A percentile compares a stretch with the other conserved stretches of the same genome.
Conservation (phyloP, 2,888 invertebrate species). For the Ferdinandea cuprea region DNA sequence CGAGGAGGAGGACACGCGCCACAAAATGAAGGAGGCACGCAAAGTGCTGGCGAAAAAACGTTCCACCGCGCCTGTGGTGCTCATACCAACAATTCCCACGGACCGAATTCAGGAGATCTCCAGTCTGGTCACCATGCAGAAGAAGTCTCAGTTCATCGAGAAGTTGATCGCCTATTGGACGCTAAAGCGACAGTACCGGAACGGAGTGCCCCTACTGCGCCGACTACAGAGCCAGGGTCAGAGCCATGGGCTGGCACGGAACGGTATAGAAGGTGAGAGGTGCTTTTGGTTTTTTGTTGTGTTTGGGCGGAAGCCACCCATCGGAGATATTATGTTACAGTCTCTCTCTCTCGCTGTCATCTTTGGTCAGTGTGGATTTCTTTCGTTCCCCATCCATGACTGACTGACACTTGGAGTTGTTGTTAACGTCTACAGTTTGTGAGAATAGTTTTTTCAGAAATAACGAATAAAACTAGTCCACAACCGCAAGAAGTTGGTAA, state of each 20-base stretch:
- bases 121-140: slow-evolving; percentile 88
- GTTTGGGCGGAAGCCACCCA: background rate
- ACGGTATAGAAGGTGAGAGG: slow-evolving; percentile 84
- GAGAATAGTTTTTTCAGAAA: too few relatives aligned
- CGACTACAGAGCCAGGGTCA: slow-evolving; percentile 88
- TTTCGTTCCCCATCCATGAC: too few relatives aligned
- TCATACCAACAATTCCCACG: slow-evolving; percentile 96
- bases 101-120: slow-evolving; percentile 95
- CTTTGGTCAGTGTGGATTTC: too few relatives aligned
- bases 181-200: slow-evolving; percentile 95
- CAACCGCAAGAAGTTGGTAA: too few relatives aligned
- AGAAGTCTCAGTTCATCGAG: slow-evolving; percentile 93
- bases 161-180: slow-evolving; percentile 98
- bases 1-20: slow-evolving; percentile 87
- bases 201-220: slow-evolving; percentile 96
- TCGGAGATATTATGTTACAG: background rate
- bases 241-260: slow-evolving; percentile 84
- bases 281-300: background rate
- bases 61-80: slow-evolving; percentile 94
- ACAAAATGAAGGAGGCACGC: slow-evolving; percentile 94
- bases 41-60: slow-evolving; percentile 94
- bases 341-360: too few relatives aligned
- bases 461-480: too few relatives aligned
- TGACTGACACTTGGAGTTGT: too few relatives aligned
- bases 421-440: too few relatives aligned